Percentiles rank a stretch among this genome's conserved stretches.
Conservation (phyloP, 2,113 vertebrate genomes). For the Marcusenius ussheri region DNA sequence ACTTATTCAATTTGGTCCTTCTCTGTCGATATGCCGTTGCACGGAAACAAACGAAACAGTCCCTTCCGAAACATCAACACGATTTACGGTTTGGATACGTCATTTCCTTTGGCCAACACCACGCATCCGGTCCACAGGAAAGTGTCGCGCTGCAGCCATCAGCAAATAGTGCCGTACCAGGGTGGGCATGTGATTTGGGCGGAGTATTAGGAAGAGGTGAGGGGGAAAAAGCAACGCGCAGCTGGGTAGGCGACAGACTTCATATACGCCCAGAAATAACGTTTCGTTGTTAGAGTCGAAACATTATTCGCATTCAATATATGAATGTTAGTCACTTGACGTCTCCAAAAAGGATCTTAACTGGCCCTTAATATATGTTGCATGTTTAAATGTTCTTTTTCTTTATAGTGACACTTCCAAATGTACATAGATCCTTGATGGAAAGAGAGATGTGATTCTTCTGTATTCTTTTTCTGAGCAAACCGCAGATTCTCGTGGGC, state of each 20-base stretch:
- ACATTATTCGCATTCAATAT: not conserved
- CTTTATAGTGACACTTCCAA: not conserved
- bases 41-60: not conserved
- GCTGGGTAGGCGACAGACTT: not conserved
- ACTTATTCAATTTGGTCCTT: not conserved
- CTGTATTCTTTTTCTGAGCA: not conserved
- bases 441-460: not conserved
- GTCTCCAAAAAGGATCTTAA: not conserved
- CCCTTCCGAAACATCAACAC: conserved; percentile 10
- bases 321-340: not conserved
- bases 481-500: not conserved
- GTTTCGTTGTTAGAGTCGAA: not conserved
- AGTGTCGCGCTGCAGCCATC: not conserved
- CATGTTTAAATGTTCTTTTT: not conserved
- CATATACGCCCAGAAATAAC: not conserved
- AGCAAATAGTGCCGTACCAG: not conserved
- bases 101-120: not conserved
- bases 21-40: not conserved
- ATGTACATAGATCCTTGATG: not conserved
- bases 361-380: not conserved
- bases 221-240: not conserved
- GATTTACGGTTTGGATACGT: not conserved
- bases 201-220: not conserved
- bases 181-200: not conserved
- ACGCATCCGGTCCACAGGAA: not conserved